These are phyloP conservation scores for Numida meleagris DNA, from an alignment of 2,113 vertebrate species.

Conservation along the genomic window DNA sequence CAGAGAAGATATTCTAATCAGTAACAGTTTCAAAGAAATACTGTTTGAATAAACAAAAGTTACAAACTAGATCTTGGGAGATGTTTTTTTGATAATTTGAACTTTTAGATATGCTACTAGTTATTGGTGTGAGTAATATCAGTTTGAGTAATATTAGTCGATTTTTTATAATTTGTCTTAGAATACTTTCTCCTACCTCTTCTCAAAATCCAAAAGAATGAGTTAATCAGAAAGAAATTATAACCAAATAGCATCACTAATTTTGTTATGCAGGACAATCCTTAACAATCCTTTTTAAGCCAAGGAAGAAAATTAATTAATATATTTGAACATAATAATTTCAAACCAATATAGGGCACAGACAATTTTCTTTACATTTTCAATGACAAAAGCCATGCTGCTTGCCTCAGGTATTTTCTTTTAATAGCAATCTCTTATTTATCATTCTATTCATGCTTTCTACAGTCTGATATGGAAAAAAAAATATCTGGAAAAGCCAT, in stretches of 20 bases:
- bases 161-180: neutral
- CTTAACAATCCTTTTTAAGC: neutral
- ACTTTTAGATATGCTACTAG: neutral
- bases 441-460: too few relatives aligned
- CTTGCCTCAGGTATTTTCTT: neutral
- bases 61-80: neutral
- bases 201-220: neutral
- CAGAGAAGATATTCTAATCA: neutral
- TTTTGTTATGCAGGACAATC: neutral
- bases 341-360: neutral
- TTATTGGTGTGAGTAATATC: neutral
- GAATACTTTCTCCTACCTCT: neutral
- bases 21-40: neutral
- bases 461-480: neutral
- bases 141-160: neutral
- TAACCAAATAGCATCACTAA: neutral
- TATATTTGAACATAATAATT: neutral
- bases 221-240: neutral
- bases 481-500: neutral
- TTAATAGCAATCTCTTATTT: neutral
- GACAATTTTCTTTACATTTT: neutral
- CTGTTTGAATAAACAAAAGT: neutral
- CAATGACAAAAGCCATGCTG: neutral
- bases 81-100: neutral
- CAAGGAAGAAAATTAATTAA: neutral